Base-by-base conservation (phyloP, 2,113 vertebrate genomes). In the Colossoma macropomum region DNA sequence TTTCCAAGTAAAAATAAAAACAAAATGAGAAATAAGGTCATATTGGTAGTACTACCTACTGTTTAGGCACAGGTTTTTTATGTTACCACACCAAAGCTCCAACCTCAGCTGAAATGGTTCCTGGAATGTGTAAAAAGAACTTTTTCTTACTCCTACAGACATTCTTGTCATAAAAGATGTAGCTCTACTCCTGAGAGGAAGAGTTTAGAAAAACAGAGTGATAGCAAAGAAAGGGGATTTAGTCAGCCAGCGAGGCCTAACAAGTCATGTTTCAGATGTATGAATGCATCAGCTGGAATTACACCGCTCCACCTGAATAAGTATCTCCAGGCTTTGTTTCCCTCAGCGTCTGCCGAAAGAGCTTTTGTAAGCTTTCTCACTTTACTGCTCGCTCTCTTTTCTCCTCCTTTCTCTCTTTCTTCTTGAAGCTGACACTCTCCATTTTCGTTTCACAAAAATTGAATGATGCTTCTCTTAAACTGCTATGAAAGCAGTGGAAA, bases 261-360 rank as follows among this genome's bases (percentile, higher is more conserved):
- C 41, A 80, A 83, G 71, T 34, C 60, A 30, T 69, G 81, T 60
- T 79, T 86, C 30, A 76, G 59, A 70, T 62, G 27, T 79, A 79
- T 63, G 74, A 85, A 73, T 72, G 59, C 79, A 83, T 83, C 75
- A 75, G 77, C 65, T 62, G 30, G 59, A 82, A 69, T 83, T 83
- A 79, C 72, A 75, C 52, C 52, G 38, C 63, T 70, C 70, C 34
- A 79, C 77, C 48, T 81, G 34, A 82, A 82, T 73, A 78, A 85
- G 77, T 69, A 78, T 82, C 69, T 82, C 65, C 68, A 77, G 74
- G 75, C 75, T 74, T 77, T 59, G 45, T 74, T 76, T 82, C 41
- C 66, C 66, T n/a, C 34, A 34, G 75, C 69, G 70, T 62, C 52
- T 13, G 28, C 62, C 75, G 63, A 82, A 82, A 77, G 81, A 62